Percentiles rank a stretch among this genome's conserved stretches.
Evolutionary conservation across 2,888 invertebrate species (phyloP).

Genomic region (Nycteola revayana): DNA sequence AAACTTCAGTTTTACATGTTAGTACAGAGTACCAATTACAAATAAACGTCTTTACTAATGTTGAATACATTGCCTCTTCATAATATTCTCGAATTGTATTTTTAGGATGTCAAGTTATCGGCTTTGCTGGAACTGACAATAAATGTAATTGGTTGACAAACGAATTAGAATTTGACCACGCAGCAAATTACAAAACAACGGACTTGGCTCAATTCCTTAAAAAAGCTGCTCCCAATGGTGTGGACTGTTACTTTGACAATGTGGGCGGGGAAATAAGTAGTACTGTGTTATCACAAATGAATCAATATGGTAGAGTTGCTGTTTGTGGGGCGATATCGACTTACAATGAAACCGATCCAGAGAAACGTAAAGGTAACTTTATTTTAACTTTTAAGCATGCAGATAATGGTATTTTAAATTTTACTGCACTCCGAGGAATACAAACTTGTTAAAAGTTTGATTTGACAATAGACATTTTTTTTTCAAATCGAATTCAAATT

Average conservation of each 20-base stretch:
- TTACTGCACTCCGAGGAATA: too few species aligned
- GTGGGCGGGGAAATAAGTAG: conserved; percentile 86
- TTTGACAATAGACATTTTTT: too few species aligned
- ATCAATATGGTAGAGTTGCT: conserved; percentile 81
- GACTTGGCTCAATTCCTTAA: conserved; percentile 78
- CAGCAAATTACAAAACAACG: conserved; percentile 87
- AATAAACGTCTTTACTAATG: too few species aligned
- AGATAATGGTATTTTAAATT: too few species aligned
- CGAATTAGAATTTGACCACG: conserved; percentile 85
- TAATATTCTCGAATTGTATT: too few species aligned
- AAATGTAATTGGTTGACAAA: conserved; percentile 86
- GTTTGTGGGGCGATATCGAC: conserved; percentile 85
- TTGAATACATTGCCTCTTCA: too few species aligned
- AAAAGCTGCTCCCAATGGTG: conserved; percentile 84
- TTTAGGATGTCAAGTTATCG: conserved; percentile 85
- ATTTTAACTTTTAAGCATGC: too few species aligned
- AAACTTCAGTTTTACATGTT: too few species aligned
- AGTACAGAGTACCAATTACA: too few species aligned
- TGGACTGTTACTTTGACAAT: conserved; percentile 91
- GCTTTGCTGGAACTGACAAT: conserved; percentile 86
- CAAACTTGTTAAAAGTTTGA: too few species aligned
- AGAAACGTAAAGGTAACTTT: conserved; percentile 65
- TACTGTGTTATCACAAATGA: conserved; percentile 83
- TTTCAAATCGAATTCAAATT: too few species aligned
- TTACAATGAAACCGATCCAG: conserved; percentile 80